Evolutionary conservation across 2,888 invertebrate species (phyloP), one percentile per base, ranked within the genome.

Genomic region (Graphium colonna): DNA sequence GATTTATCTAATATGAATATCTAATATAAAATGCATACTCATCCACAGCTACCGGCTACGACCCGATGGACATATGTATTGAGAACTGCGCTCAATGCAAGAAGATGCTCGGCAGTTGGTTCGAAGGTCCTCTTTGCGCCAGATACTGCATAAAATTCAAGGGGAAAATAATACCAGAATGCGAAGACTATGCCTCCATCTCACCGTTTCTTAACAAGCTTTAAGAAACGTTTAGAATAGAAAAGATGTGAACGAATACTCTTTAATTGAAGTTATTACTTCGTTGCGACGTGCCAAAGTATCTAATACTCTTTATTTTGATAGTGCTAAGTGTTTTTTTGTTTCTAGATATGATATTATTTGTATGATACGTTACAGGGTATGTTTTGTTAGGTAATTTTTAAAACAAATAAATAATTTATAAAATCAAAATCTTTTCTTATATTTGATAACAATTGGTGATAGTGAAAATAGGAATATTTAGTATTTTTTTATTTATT

Each of bases 101-200:
- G n/a, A n/a, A n/a, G n/a, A 96, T 96, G 94, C 94, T 95, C 61
- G 96, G 96, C 0, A 92, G 92, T 0, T 96, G 95, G 87, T 97
- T 97, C 82, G 95, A 96, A 69, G 96, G 96, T 0, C 94, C 95
- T 45, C 91, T 94, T 0, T 97, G 97, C 77, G 96, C 96, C 0
- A 95, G 96, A 67, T 93, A 94, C 60, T 97, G 97, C 76, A 91
- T 96, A 63, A 94, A 95, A 73, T 94, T 93, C 79, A 94, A 94
- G 71, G 96, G 96, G 58, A 95, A 95, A 76, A 91, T 94, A 57
- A 95, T 95, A 52, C 96, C 96, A 0, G 96, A 97, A 65, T 96
- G 96, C 74, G 95, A 96, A 77, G 94, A 96, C 71, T 92, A 94
- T 60, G 92, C 92, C 2, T 95, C 96, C 1, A 95, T 97, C 68